Evolutionary conservation across 2,888 invertebrate genomes (phyloP), one percentile per base, ranked within the genome.

Genomic region (Macrophya annulata): DNA sequence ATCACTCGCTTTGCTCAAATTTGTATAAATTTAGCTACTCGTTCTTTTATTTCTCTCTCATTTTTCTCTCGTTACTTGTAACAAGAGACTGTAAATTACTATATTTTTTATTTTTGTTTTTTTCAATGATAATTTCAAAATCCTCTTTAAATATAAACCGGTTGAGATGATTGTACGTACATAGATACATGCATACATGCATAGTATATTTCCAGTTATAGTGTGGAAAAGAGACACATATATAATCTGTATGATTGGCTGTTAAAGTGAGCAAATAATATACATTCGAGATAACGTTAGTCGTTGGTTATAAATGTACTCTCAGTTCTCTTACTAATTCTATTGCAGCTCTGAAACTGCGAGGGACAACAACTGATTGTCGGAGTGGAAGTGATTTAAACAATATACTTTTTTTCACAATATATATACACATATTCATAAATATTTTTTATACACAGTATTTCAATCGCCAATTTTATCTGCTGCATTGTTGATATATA

Each of bases 271-370:
- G n/a, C 31, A 77, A 77, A 77, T 17, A 55, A n/a, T 3, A 55
- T 4, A 37, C n/a, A 25, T 43, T 40, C 4, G 17, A 81, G 62
- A 81, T 81, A 62, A 81, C 59, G 43, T 62, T 21, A 1, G n/a
- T 62, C 10, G 6, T 59, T 10, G 4, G 40, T 51, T 81, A 81
- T 81, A 81, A 59, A 81, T 62, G n/a, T 43, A 62, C 62, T 21
- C 31, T 43, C 43, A 77, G 9, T 4, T 15, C 9, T 59, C 59
- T 51, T 40, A 81, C 4, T 25, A 15, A 81, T 81, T 81, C 12
- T 81, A 81, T 81, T 81, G 15, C 59, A 81, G 81, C 62, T 62
- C 62, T 81, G 62, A 62, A 21, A 81, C 43, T 81, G 6, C 21
- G 40, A 81, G 81, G 59, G n/a, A 62, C 12, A 62, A 21, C 21